Evolutionary conservation across 2,113 vertebrate species (phyloP).

Genomic region (Trematomus loennbergii): DNA sequence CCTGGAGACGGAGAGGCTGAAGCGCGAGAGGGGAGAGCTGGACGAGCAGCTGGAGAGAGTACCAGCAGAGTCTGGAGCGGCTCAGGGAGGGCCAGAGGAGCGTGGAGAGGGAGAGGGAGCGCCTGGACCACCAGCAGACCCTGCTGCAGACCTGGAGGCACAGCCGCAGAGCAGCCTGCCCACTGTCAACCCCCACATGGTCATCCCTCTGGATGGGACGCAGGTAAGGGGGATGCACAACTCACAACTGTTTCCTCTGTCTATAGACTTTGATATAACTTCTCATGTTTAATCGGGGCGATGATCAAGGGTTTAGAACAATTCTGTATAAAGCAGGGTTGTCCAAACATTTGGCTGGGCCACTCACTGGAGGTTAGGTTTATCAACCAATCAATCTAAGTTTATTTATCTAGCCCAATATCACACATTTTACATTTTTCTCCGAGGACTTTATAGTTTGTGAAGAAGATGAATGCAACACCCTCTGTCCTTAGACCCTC

Average conservation of each 20-base stretch:
- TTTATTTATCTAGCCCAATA: no score
- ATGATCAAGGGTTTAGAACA: background rate
- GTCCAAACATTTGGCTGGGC: no score
- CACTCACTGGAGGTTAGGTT: no score
- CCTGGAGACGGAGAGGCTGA: conserved; percentile 81
- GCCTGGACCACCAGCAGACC: conserved; percentile 84
- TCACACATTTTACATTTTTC: no score
- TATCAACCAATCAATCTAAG: no score
- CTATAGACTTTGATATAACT: background rate
- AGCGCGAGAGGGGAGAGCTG: conserved; percentile 85
- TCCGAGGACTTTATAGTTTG: no score
- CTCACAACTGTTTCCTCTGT: background rate
- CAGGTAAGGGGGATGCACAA: conserved; percentile 62
- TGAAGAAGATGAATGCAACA: no score
- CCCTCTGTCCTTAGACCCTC: no score
- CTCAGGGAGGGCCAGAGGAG: conserved; percentile 90
- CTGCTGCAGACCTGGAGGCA: conserved; percentile 85
- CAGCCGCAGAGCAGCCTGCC: conserved; percentile 85
- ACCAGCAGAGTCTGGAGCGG: conserved; percentile 93
- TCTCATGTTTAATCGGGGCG: background rate
- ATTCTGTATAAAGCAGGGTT: no score
- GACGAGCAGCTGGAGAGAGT: conserved; percentile 89
- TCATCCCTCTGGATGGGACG: conserved; percentile 77
- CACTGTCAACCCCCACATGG: conserved; percentile 62
- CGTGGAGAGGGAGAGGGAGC: conserved; percentile 88